Evolutionary conservation across 1,140 invertebrate species (phyloP).

Genomic region (Apis cerana): DNA sequence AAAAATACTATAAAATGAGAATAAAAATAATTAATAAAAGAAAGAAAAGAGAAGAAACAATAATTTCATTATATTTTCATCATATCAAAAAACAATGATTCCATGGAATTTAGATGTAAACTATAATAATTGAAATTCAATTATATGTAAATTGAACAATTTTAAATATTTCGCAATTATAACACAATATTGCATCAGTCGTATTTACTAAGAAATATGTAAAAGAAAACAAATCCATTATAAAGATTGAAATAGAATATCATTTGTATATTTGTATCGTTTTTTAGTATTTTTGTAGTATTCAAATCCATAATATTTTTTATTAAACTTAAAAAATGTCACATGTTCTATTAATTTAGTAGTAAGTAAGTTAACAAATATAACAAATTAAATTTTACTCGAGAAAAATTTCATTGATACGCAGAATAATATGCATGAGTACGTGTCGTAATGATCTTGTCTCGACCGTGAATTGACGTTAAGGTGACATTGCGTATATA

Average conservation of each 20-base stretch:
- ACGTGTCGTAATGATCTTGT: slow-evolving; percentile 18
- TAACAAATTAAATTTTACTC: no score
- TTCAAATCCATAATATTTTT: no score
- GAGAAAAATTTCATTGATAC: not conserved
- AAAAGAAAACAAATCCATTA: not conserved
- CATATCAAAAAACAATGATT: not conserved
- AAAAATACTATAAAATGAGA: not conserved
- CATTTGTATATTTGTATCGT: no score
- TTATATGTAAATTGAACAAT: no score
- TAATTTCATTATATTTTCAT: no score
- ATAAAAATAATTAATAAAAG: not conserved
- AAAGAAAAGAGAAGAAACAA: not conserved
- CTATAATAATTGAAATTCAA: no score
- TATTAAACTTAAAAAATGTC: no score
- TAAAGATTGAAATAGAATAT: no score
- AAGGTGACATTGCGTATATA: not conserved
- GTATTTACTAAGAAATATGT: not conserved
- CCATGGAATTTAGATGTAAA: no score
- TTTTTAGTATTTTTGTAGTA: no score
- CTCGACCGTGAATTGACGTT: slow-evolving; percentile 25
- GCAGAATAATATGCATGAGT: not conserved
- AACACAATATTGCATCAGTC: not conserved
- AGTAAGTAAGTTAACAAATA: no score
- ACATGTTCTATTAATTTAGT: no score
- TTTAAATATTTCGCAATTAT: not conserved